Conservation (phyloP, 2,888 invertebrate species). For the Alcis repandata region DNA sequence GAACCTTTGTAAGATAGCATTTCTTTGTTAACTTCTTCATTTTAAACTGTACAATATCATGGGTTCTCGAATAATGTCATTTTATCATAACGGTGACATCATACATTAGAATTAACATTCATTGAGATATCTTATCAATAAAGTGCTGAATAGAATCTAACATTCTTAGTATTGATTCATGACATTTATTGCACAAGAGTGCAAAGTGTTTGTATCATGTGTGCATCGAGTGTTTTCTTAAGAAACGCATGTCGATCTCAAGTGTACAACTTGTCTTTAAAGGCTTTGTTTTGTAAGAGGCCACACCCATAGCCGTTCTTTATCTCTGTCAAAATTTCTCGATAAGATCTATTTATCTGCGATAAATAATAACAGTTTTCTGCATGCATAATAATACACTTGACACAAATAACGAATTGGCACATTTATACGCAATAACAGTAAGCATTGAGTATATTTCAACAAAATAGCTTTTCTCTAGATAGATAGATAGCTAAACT, state of each 20-base stretch:
- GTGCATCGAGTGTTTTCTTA: slow-evolving; percentile 6
- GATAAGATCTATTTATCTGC: too few species aligned
- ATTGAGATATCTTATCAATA: slow-evolving; percentile 9
- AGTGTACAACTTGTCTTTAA: background rate
- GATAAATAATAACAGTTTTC: too few species aligned
- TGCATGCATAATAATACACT: too few species aligned
- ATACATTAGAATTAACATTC: background rate
- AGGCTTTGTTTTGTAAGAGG: slow-evolving; percentile 4
- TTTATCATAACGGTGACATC: background rate
- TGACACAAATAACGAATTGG: too few species aligned
- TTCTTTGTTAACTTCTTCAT: too few species aligned
- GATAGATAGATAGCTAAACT: too few species aligned
- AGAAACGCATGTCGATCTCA: background rate
- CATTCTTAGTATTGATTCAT: background rate
- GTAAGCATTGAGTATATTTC: too few species aligned
- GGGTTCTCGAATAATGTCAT: background rate
- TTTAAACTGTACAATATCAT: background rate
- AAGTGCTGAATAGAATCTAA: background rate
- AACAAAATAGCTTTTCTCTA: too few species aligned
- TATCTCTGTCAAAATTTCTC: background rate
- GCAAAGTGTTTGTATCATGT: background rate
- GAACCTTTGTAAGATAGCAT: too few species aligned
- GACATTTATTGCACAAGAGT: background rate
- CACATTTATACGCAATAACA: too few species aligned
- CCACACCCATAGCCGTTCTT: background rate